phyloP scores from a whole-genome alignment of 2,888 invertebrate species.

The Acanthacorydalis orientalis region DNA sequence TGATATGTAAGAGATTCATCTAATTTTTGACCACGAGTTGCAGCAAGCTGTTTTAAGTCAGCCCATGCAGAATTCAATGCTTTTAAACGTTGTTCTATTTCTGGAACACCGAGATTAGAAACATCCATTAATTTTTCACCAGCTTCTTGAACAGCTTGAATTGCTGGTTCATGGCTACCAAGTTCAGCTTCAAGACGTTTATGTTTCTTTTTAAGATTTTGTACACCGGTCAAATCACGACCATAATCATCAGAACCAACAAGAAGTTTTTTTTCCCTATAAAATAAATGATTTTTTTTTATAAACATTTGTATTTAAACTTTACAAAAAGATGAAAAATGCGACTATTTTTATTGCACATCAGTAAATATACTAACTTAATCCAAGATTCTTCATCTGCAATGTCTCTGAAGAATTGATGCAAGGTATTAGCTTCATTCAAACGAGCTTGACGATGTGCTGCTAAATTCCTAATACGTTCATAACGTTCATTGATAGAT shows the following conservation, averaged over 20 bases:
- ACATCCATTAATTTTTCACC: conserved; percentile 89
- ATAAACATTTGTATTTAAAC: too few relatives aligned
- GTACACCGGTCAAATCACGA: conserved; percentile 92
- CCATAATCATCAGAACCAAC: conserved; percentile 98
- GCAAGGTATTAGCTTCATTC: conserved; percentile 92
- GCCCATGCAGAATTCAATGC: conserved; percentile 86
- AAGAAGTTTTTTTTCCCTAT: conserved; percentile 85
- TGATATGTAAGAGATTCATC: conserved; percentile 96
- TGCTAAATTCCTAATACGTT: conserved; percentile 80
- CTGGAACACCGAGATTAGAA: conserved; percentile 78
- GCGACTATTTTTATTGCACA: conserved; percentile 13
- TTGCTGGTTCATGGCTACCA: conserved; percentile 93
- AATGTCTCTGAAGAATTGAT: conserved; percentile 98
- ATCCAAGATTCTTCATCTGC: conserved; percentile 99
- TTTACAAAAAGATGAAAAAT: conserved; percentile 2
- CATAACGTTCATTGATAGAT: conserved; percentile 93
- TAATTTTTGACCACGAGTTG: conserved; percentile 79
- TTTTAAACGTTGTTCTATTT: conserved; percentile 74
- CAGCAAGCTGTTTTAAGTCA: conserved; percentile 75
- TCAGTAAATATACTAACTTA: conserved; percentile 38
- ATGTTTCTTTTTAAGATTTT: conserved; percentile 97
- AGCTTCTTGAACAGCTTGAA: conserved; percentile 81
- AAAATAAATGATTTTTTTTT: conserved; percentile 8
- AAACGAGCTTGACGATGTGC: conserved; percentile 82
- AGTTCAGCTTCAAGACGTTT: conserved; percentile 97